Base-by-base conservation (phyloP, 2,113 vertebrate species). In the Apodemus sylvaticus region DNA sequence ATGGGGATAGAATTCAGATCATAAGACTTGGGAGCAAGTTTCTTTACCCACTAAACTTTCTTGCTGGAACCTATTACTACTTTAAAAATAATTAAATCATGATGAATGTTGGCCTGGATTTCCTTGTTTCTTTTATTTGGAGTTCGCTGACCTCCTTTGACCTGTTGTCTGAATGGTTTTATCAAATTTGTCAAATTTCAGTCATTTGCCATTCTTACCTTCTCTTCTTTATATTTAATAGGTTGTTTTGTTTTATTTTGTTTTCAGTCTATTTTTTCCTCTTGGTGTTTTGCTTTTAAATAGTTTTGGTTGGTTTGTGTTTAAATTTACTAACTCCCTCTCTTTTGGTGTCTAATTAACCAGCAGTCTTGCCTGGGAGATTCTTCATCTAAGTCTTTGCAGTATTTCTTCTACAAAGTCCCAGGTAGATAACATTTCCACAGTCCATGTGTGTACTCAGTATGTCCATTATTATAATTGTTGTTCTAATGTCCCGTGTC, bases 61-160 rank as follows among this genome's bases (percentile, higher is more conserved):
- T 86, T 48, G 3, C 19, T 55, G 36, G 34, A 24, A 13, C 12
- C 31, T 55, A n/a, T 26, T 24, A 73, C 31, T 62, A 71, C n/a
- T 77, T 90, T 64, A 36, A 90, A 90, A 94, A 58, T 29, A 70
- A 64, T 55, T 82, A 82, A 12, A 87, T 78, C 51, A 64, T 36
- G 51, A 77, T 77, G 19, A 83, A 51, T 53, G 4, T 58, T 93
- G 81, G 53, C 58, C 70, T 82, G 34, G 51, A 77, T 87, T 83
- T 91, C 70, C 77, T 92, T 34, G 29, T 91, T 76, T 87, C 81
- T 70, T 85, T 7, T 71, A 85, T 79, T 86, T 92, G 20, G 8
- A 22, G 48, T 66, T 92, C 22, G 16, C 4, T 58, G 17, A 79
- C 24, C 8, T 86, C 89, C 64, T 89, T 70, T 17, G 36, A 86